Percentiles rank a stretch among this genome's conserved stretches.
Evolutionary conservation across 2,797 vertebrate species (phyloP).

Genomic region (Telmatherina bonti): DNA sequence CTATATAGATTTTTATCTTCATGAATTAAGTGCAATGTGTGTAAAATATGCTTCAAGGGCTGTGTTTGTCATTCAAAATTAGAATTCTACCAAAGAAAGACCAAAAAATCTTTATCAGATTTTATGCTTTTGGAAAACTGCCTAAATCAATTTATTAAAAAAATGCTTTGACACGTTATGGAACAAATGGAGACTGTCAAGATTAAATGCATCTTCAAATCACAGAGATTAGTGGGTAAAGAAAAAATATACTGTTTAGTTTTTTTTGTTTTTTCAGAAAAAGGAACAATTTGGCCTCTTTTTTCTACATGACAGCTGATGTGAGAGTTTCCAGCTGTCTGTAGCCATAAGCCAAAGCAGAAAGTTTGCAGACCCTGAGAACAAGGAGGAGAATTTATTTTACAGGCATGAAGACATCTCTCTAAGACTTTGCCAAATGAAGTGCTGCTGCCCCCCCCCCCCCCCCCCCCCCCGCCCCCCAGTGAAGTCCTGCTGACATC

Average conservation of each 20-base stretch:
- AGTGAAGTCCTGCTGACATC: conserved; percentile 32
- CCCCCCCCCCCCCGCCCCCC: too few relatives aligned
- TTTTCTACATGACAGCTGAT: conserved; percentile 63
- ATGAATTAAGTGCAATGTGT: neutral
- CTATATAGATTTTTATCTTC: neutral
- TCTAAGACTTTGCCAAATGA: conserved; percentile 44
- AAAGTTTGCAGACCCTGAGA: conserved; percentile 76
- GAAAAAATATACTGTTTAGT: conserved; percentile 29
- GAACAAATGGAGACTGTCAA: conserved; percentile 23
- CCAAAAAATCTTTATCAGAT: conserved; percentile 2
- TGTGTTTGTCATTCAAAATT: neutral
- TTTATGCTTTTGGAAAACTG: conserved; percentile 16
- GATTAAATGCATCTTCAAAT: conserved; percentile 32
- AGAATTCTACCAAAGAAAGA: neutral
- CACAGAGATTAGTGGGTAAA: conserved; percentile 48
- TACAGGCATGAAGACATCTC: conserved; percentile 65
- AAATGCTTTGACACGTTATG: conserved; percentile 22
- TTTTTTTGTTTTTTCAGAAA: conserved; percentile 20
- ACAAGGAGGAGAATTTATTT: conserved; percentile 66
- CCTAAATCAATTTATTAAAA: conserved; percentile 5
- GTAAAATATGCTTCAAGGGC: neutral
- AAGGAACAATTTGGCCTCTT: conserved; percentile 61
- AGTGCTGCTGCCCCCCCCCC: too few relatives aligned
- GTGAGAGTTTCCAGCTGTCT: conserved; percentile 82
- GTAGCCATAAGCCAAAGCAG: conserved; percentile 65